phyloP scores from a whole-genome alignment of 2,888 invertebrate genomes.

The Empis livida region DNA sequence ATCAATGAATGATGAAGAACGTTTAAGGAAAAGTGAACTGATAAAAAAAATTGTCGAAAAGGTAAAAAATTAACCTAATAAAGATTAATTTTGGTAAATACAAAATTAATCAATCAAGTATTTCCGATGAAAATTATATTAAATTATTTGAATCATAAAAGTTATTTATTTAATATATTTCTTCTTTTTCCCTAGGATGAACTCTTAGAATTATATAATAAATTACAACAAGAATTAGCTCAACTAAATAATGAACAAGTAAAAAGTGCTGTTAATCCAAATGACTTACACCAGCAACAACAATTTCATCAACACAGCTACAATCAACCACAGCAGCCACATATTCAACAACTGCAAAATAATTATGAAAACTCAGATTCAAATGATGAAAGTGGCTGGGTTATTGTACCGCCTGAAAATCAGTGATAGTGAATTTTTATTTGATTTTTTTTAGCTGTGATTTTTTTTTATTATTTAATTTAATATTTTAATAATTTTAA shows the following conservation, averaged over 20 bases:
- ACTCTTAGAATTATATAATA: conserved; percentile 27
- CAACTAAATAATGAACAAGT: neutral
- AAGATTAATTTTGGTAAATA: no score
- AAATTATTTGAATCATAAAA: no score
- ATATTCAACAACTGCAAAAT: neutral
- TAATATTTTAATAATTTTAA: no score
- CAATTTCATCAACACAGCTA: conserved; percentile 4
- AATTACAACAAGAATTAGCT: conserved; percentile 27
- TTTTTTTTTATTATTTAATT: no score
- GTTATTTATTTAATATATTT: no score
- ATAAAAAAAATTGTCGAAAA: conserved; percentile 32
- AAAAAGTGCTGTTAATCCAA: neutral
- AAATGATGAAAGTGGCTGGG: conserved; percentile 29
- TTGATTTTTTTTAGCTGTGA: no score
- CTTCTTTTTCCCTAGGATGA: conserved; percentile 20
- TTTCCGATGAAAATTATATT: no score
- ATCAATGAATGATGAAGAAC: conserved; percentile 28
- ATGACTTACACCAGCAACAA: conserved; percentile 2
- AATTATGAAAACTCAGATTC: conserved; percentile 7
- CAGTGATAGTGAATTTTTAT: neutral
- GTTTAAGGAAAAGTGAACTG: conserved; percentile 27
- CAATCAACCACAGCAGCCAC: conserved; percentile 7
- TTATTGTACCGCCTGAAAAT: conserved; percentile 21
- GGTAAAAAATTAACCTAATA: conserved; percentile 18
- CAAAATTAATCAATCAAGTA: no score